phyloP scores from a whole-genome alignment of 2,797 vertebrate species.

The Pelodytes ibericus region DNA sequence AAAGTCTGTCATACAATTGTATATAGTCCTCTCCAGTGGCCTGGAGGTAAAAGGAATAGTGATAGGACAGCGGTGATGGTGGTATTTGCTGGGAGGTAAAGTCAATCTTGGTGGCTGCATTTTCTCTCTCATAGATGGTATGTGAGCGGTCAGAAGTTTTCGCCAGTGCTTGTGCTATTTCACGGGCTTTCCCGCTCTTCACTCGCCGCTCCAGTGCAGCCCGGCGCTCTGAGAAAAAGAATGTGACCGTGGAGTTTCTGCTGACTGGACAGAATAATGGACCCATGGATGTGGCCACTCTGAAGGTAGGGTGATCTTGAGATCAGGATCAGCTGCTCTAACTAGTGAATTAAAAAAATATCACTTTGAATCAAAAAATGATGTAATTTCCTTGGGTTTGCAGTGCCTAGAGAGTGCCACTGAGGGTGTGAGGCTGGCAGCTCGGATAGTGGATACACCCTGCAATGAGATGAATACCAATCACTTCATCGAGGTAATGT shows the following conservation, averaged over 20 bases:
- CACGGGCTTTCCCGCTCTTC: constrained; percentile 92
- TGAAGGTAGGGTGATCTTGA: constrained; percentile 75
- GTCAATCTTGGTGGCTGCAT: neutral
- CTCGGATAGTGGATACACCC: constrained; percentile 94
- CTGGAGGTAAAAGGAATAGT: too few relatives aligned
- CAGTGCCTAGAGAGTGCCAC: constrained; percentile 88
- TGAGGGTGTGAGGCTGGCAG: constrained; percentile 90
- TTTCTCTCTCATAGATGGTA: constrained; percentile 80
- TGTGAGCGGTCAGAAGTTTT: constrained; percentile 91
- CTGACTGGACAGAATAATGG: constrained; percentile 83
- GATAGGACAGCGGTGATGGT: too few relatives aligned
- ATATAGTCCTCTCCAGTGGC: too few relatives aligned
- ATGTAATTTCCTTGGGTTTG: constrained; percentile 68
- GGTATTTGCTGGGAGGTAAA: too few relatives aligned
- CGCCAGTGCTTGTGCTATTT: constrained; percentile 89
- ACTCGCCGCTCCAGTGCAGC: constrained; percentile 84
- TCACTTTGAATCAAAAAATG: neutral
- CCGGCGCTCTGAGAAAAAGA: constrained; percentile 84
- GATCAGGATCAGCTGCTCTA: neutral
- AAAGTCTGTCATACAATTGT: too few relatives aligned
- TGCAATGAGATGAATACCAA: constrained; percentile 98
- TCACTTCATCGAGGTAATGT: constrained; percentile 84
- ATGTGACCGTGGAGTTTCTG: constrained; percentile 85
- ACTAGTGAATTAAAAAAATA: neutral
- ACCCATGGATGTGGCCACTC: constrained; percentile 77